Evolutionary conservation across 2,113 vertebrate genomes (phyloP).

Genomic region (Crotalus tigris): DNA sequence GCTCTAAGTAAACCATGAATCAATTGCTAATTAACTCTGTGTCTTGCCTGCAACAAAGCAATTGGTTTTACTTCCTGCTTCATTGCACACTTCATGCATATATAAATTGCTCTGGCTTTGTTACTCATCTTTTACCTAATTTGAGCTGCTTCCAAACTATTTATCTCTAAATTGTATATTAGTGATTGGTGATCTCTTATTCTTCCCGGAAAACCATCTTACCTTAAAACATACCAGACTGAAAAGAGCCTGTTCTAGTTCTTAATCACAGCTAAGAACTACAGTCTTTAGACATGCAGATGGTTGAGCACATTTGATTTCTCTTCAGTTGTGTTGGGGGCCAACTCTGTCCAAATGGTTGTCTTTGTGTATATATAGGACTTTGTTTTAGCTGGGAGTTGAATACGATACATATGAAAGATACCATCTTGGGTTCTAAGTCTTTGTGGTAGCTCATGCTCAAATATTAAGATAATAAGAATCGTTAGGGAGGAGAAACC

Average conservation of each 20-base stretch:
- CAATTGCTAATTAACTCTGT: conserved; percentile 20
- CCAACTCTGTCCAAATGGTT: neutral
- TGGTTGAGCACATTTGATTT: neutral
- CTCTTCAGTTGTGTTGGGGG: neutral
- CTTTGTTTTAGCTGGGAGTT: neutral
- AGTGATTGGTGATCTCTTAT: neutral
- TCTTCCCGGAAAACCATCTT: neutral
- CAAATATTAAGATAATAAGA: neutral
- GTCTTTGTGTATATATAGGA: neutral
- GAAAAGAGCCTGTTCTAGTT: neutral
- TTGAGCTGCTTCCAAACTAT: neutral
- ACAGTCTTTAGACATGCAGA: neutral
- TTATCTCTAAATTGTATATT: neutral
- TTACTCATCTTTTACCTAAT: neutral
- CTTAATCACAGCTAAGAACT: neutral
- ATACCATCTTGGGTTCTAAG: neutral
- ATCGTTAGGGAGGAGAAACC: neutral
- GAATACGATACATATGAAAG: neutral
- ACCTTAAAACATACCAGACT: neutral
- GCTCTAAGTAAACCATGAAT: conserved; percentile 5
- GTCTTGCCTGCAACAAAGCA: conserved; percentile 10
- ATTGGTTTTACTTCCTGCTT: conserved; percentile 28
- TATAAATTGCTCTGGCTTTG: neutral
- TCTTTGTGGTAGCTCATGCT: neutral
- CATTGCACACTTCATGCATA: conserved; percentile 18